Evolutionary conservation across 2,888 invertebrate genomes (phyloP), one percentile per base, ranked within the genome.

Genomic region (Eupithecia centaureata): DNA sequence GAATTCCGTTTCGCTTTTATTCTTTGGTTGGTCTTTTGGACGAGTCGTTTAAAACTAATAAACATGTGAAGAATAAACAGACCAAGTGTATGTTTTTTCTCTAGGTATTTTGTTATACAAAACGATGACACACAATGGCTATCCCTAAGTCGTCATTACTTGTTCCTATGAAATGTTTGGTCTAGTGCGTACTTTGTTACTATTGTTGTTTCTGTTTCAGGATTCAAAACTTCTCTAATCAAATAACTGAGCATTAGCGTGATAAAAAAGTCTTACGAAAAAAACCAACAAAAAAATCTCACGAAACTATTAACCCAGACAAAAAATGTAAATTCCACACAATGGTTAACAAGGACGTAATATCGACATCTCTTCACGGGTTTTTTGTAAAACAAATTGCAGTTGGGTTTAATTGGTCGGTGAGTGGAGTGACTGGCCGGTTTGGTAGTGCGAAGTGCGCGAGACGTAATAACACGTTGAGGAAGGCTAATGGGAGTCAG

Each of bases 391-490:
- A 77, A 79, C 84, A 90, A 90, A 90, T 90, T 89, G 89, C 85
- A 85, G 86, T 85, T 77, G 84, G 85, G 77, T 87, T 89, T 91
- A 92, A 92, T 91, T 91, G 91, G 86, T 88, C 87, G 47, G 47
- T 86, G 86, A 80, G 80, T 78, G 76, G 80, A 80, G 89, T 92
- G 92, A 92, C 91, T 89, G 79, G 84, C 83, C 85, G 80, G 79
- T 88, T 87, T 86, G 77, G 85, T 86, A 87, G 86, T 89, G 90
- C 90, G 86, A 90, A 91, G 91, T 89, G 88, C 86, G 87, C 84
- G 84, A 85, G 84, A 81, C 84, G 80, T 76, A 76, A 76, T 76
- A 67, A 75, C 69, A 75, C 68, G 75, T 72, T 73, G 67, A 68
- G 68, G 68, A 65, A 73, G 76, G 82, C 75, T 89, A 89, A 88